Evolutionary conservation across 2,113 vertebrate genomes (phyloP).

Genomic region (Mixornis gularis): DNA sequence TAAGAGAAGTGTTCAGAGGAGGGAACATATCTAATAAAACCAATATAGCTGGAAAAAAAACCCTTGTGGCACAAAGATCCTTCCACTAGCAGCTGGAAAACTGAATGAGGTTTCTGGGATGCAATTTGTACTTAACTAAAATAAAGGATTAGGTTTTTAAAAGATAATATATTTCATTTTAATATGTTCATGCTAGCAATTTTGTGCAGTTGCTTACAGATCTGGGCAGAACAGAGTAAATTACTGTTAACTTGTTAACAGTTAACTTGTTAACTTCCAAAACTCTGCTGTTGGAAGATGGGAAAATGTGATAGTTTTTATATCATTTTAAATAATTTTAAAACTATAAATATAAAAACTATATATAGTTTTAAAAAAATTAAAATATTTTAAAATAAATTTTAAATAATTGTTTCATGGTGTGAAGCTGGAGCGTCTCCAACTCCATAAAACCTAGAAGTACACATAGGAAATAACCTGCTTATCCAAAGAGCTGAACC

Average conservation of each 20-base stretch:
- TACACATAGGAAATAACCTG: accelerated
- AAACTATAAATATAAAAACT: too few relatives aligned
- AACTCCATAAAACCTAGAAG: background rate
- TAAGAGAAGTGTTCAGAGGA: background rate
- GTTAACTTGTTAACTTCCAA: background rate
- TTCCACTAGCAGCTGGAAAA: background rate
- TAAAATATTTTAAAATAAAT: too few relatives aligned
- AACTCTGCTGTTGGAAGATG: background rate
- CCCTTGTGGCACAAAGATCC: background rate
- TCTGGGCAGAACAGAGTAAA: background rate
- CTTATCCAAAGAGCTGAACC: background rate
- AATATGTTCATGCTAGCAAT: background rate
- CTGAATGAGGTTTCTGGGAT: background rate
- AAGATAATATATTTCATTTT: background rate
- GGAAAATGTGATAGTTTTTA: background rate
- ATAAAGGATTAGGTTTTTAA: background rate
- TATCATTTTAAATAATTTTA: background rate
- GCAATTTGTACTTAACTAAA: background rate
- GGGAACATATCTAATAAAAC: background rate
- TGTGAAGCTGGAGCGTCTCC: background rate
- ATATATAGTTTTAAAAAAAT: too few relatives aligned
- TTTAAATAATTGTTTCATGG: background rate
- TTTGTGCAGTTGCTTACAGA: background rate
- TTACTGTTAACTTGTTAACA: background rate
- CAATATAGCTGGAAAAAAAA: background rate